These are phyloP conservation scores for Aptenodytes patagonicus DNA, from an alignment of 2,113 vertebrate species.

Conservation along the genomic window DNA sequence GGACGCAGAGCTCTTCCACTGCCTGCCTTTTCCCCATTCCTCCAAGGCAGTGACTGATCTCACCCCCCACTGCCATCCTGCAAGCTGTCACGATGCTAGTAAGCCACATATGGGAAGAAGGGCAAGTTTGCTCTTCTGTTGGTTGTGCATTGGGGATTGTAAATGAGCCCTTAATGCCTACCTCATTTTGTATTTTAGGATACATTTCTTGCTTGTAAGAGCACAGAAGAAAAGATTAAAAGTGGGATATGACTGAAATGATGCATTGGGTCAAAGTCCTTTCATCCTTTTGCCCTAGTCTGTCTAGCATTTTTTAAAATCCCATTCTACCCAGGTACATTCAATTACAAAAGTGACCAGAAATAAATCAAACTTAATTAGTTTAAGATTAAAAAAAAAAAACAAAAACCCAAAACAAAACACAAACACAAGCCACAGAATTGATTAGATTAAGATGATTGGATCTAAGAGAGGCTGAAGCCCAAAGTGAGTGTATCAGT, in stretches of 20 bases:
- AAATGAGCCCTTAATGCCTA: conserved; percentile 28
- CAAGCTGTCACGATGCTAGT: not conserved
- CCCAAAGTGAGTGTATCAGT: not conserved
- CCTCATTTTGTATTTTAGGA: conserved; percentile 28
- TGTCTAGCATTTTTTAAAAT: conserved; percentile 15
- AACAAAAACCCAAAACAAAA: not conserved
- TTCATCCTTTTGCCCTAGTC: conserved; percentile 30
- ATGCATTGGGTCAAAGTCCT: conserved; percentile 6
- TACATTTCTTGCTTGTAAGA: not conserved
- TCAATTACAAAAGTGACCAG: conserved; percentile 43
- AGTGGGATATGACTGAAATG: not conserved
- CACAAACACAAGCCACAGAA: not conserved
- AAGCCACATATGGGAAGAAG: not conserved
- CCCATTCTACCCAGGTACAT: conserved; percentile 21
- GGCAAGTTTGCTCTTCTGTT: not conserved
- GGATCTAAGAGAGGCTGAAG: conserved; percentile 12
- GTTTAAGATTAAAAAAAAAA: not conserved
- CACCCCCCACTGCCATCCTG: not conserved
- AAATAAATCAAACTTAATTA: conserved; percentile 54
- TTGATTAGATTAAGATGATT: conserved; percentile 11
- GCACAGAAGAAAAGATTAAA: not conserved
- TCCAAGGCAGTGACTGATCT: not conserved
- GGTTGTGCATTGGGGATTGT: not conserved
- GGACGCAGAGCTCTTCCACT: not conserved
- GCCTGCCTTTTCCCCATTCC: not conserved